Conservation (phyloP, 2,797 vertebrate species). For the Sitta carolinensis region DNA sequence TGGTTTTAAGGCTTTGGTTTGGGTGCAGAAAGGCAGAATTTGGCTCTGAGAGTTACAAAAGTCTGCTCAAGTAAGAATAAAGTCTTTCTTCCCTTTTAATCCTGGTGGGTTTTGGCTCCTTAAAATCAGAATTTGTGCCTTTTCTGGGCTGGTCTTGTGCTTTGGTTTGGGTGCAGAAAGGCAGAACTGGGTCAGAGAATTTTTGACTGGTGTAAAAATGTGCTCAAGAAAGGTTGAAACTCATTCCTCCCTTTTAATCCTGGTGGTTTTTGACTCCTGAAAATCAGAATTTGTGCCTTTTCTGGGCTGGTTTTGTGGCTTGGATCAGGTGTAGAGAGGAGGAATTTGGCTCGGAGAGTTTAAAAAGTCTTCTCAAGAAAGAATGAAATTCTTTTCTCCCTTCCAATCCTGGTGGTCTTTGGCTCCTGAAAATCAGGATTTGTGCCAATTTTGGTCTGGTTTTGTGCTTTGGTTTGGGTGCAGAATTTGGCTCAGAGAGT, state of each 20-base stretch:
- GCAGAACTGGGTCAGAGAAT: too few species aligned
- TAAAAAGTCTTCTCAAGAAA: background rate
- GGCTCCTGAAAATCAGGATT: background rate
- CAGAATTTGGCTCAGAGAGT: background rate
- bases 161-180: too few species aligned
- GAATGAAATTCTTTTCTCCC: background rate
- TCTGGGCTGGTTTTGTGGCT: background rate
- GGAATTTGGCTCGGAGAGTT: background rate
- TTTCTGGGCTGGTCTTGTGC: too few species aligned
- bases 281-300: background rate
- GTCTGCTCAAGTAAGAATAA: fast-evolving
- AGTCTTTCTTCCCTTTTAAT: background rate
- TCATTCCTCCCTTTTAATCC: background rate
- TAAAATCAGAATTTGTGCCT: too few species aligned
- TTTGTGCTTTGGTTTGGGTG: too few species aligned
- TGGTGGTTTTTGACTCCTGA: background rate
- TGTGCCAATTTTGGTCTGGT: too few species aligned
- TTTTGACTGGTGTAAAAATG: background rate
- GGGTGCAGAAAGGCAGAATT: too few species aligned
- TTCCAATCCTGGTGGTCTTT: background rate
- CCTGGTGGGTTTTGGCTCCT: too few species aligned
- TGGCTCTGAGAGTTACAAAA: background rate
- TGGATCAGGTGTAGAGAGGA: background rate
- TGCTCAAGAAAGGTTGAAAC: background rate
- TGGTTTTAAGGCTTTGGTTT: too few species aligned